phyloP scores from a whole-genome alignment of 2,113 vertebrate species.

The Apodemus speciosus region DNA sequence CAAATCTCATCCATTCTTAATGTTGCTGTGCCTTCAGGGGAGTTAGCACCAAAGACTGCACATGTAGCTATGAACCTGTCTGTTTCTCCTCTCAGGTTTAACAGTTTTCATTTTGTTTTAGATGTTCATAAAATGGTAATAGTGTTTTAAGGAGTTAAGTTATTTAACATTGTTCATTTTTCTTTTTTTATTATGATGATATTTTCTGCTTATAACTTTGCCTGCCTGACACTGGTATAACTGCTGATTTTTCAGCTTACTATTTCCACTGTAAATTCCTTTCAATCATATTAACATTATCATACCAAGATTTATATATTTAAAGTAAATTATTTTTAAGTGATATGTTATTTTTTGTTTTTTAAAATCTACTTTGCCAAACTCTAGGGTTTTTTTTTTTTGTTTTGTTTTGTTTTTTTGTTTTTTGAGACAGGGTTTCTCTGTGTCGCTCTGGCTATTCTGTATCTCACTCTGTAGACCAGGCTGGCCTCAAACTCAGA shows the following conservation, averaged over 20 bases:
- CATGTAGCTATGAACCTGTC: neutral
- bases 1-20: conserved; percentile 9
- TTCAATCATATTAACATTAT: neutral
- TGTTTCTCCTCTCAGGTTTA: neutral
- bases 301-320: neutral
- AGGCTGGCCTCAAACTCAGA: too few relatives aligned
- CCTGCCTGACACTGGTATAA: neutral
- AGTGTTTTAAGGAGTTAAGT: neutral
- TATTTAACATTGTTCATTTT: neutral
- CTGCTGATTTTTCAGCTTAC: neutral
- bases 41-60: neutral
- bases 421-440: too few relatives aligned
- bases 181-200: neutral
- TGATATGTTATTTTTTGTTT: neutral
- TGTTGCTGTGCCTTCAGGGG: neutral
- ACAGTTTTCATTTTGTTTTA: neutral
- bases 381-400: too few relatives aligned
- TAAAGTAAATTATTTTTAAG: neutral
- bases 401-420: too few relatives aligned
- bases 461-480: too few relatives aligned
- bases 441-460: too few relatives aligned
- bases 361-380: neutral
- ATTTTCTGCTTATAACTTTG: neutral
- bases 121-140: neutral
- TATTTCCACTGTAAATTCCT: neutral